Conservation (phyloP, 2,888 invertebrate genomes). For the Antheraea yamamai region DNA sequence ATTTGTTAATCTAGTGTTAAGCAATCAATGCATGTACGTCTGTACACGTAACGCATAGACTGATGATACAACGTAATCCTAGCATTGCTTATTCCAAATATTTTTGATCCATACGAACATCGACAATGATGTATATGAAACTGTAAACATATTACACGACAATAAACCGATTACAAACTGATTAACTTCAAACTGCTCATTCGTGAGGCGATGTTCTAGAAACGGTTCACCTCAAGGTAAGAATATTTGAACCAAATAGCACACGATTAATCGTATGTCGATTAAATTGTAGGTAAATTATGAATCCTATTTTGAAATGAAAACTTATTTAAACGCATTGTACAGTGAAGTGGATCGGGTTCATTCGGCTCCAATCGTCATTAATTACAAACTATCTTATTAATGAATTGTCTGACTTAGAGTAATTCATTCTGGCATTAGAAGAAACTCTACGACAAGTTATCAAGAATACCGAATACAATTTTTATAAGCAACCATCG, state of each 20-base stretch:
- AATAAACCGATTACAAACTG: conserved; percentile 2
- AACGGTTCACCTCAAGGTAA: neutral
- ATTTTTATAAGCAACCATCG: too few species aligned
- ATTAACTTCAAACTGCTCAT: neutral
- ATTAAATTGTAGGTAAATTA: neutral
- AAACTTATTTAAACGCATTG: too few species aligned
- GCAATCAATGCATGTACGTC: neutral
- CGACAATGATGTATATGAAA: neutral
- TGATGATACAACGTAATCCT: neutral
- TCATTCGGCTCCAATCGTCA: too few species aligned
- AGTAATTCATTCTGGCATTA: too few species aligned
- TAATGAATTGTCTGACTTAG: too few species aligned
- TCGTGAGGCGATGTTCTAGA: neutral
- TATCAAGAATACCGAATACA: too few species aligned
- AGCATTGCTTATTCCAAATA: neutral
- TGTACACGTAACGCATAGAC: too few species aligned
- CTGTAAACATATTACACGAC: neutral
- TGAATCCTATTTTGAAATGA: too few species aligned
- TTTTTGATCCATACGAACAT: neutral
- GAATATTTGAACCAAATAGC: neutral
- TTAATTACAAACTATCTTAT: too few species aligned
- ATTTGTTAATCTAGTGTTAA: too few species aligned
- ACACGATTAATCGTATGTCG: neutral
- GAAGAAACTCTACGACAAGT: too few species aligned
- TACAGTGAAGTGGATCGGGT: too few species aligned